Base-by-base conservation (phyloP, 2,888 invertebrate species). In the Myathropa florea region DNA sequence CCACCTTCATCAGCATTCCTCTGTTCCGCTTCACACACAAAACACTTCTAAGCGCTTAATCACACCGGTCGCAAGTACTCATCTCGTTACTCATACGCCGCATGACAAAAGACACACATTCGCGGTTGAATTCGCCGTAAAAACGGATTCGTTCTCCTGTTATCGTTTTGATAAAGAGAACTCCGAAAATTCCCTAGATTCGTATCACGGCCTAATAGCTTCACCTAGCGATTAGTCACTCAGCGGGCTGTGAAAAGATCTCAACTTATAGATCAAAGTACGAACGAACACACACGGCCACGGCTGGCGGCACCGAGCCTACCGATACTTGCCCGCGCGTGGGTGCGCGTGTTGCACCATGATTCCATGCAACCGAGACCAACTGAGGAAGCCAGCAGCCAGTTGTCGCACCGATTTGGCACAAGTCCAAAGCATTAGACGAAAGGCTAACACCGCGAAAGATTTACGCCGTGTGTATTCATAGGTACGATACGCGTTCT, bases 331-430 rank as follows among this genome's bases (percentile, higher is more conserved):
- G 60, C 70, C 9, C 18, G 3, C 39, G 30, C 23, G 64, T 55
- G 33, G 72, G 72, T 63, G 83, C 78, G 68, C 78, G 83, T 33
- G 68, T 78, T 67, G 67, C 72, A 67, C 72, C 68, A 72, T 61
- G 61, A 78, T 78, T 68, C 65, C 72, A 63, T 78, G 83, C 78
- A 72, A 61, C 61, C 63, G 72, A 78, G 65, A 60, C 70, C 55
- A 77, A 46, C 46, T 46, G 46, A 77, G 46, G 76, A 70, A 82
- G 14, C 39, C 53, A 61, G 59, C 53, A 53, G 63, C 59, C 71
- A 65, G 63, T 71, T 83, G 80, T 80, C 83, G 36, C 73, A 57
- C 30, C 39, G 61, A 65, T 80, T 80, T 83, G 83, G 83, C 83
- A 70, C 33, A 63, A 28, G 64, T 80, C 83, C 83, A 83, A 60